A percentile compares a stretch with the other conserved stretches of the same genome.
Conservation (phyloP, 2,888 invertebrate genomes). For the Lapara coniferarum region DNA sequence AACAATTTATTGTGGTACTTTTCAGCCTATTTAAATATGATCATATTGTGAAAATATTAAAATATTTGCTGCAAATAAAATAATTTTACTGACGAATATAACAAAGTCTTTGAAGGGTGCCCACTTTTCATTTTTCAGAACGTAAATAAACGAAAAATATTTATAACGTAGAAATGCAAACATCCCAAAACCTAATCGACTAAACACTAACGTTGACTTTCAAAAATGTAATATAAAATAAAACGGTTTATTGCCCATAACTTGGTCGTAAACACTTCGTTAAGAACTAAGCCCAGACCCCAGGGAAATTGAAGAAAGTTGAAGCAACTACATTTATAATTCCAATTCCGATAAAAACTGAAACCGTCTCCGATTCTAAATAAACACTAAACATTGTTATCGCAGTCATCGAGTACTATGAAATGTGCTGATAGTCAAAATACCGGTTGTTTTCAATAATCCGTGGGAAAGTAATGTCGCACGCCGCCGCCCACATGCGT, state of each 20-base stretch:
- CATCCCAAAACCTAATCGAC: background rate
- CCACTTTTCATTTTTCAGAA: too few relatives aligned
- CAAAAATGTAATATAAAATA: background rate
- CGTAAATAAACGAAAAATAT: too few relatives aligned
- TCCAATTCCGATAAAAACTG: background rate
- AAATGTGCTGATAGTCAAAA: conserved; percentile 48
- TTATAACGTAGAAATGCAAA: too few relatives aligned
- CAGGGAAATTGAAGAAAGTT: background rate
- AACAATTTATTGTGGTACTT: background rate
- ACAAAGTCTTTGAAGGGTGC: too few relatives aligned
- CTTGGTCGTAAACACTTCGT: too few relatives aligned
- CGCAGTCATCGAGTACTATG: conserved; percentile 61
- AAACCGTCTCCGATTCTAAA: background rate
- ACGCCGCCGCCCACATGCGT: conserved; percentile 48
- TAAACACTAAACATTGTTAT: conserved; percentile 47
- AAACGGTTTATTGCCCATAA: background rate
- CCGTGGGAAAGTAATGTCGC: conserved; percentile 74
- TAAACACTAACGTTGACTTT: background rate
- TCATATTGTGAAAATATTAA: too few relatives aligned
- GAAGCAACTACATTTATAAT: background rate
- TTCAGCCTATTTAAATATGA: too few relatives aligned
- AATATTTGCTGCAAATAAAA: too few relatives aligned
- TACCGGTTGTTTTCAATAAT: conserved; percentile 58
- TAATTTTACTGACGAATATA: too few relatives aligned
- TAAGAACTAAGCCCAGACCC: background rate